Evolutionary conservation across 2,797 vertebrate species (phyloP), one percentile per base, ranked within the genome.

Genomic region (Heteromormyrus szaboi): DNA sequence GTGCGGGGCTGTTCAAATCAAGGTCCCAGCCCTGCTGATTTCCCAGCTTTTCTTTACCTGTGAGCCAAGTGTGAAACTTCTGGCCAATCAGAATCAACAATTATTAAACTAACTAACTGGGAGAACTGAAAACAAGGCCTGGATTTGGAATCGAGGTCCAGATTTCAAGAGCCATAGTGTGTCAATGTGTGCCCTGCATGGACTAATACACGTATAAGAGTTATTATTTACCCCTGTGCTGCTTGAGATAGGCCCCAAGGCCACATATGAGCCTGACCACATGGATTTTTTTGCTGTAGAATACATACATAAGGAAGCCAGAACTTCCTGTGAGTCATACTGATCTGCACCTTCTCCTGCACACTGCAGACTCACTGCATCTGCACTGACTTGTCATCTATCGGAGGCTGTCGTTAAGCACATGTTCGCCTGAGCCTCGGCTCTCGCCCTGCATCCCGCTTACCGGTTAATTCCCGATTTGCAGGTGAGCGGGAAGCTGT

Each of bases 391-490:
- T 11, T 25, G 59, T 3, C 59, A 11, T 65, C 22, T 3, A 3
- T 65, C 62, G 9, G 25, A 50, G 46, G 41, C 19, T 44, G 79
- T 25, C 44, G 7, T 12, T 83, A 83, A 25, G 81, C 81, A 22
- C 46, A 9, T 84, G 44, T 25, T 14, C 7, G 2, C 19, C 2
- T 7, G 9, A 22, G 17, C 79, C 17, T 3, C 17, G 1, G 44
- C 2, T 9, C 17, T 25, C 17, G 1, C n/a, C 17, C 79, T 11
- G 17, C 41, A 19, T n/a, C 81, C 51, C 5, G 7, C 44, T 65
- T 89, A 99, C 98, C 98, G 97, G 93, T 97, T 97, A 62, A 96
- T 96, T 91, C 94, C 96, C 0, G 98, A 96, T 91, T 95, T 98
- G 96, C 98, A 99, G 88, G 87, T 89, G 25, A 99, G 94, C 14